Conservation (phyloP, 2,113 vertebrate genomes). For the Corythaixoides concolor region DNA sequence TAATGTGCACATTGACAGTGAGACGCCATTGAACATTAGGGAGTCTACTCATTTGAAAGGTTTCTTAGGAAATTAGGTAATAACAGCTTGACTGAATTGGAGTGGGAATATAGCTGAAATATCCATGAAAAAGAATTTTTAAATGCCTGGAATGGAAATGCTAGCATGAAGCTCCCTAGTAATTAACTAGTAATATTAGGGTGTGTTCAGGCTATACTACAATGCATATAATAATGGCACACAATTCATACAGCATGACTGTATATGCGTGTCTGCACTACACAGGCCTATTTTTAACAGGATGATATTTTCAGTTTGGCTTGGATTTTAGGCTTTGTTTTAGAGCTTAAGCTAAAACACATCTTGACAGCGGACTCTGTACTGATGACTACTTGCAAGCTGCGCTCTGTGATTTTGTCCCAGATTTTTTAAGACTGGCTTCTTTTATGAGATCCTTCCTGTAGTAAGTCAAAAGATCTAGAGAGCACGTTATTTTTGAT, state of each 20-base stretch:
- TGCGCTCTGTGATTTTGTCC: not conserved
- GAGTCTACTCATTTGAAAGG: not conserved
- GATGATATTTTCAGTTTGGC: not conserved
- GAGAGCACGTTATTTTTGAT: not conserved
- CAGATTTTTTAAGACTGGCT: not conserved
- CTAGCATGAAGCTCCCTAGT: not conserved
- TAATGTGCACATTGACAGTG: not conserved
- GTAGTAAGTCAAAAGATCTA: not conserved
- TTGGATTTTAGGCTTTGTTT: conserved; percentile 2
- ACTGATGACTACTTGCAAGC: not conserved
- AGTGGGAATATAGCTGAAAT: not conserved
- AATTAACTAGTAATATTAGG: not conserved
- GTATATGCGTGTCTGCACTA: not conserved
- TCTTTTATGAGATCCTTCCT: not conserved
- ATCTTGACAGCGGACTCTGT: not conserved
- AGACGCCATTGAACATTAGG: not conserved
- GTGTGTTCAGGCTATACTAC: not conserved
- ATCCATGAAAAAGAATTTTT: not conserved
- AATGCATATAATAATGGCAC: not conserved
- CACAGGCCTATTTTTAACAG: not conserved
- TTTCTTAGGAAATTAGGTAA: not conserved
- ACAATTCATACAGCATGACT: not conserved
- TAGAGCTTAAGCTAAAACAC: not conserved
- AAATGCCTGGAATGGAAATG: not conserved
- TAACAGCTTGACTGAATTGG: not conserved